Percentiles rank a stretch among this genome's conserved stretches.
These are phyloP conservation scores for Percina caprodes DNA, from an alignment of 2,113 vertebrate species.

Conservation along the genomic window DNA sequence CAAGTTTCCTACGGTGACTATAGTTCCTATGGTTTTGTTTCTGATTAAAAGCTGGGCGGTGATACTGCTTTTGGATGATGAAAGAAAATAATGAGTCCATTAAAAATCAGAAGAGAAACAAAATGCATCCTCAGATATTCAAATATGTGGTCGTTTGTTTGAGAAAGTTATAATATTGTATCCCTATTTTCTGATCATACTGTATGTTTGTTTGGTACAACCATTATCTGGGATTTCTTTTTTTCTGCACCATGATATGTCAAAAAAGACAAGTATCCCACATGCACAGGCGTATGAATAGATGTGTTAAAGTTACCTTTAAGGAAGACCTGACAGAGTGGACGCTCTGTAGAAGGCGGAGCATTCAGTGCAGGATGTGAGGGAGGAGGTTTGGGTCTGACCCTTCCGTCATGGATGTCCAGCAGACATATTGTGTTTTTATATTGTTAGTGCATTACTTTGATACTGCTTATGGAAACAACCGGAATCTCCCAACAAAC, in stretches of 20 bases:
- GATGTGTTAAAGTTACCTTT: conserved; percentile 52
- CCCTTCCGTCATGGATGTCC: conserved; percentile 49
- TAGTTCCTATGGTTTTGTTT: conserved; percentile 42
- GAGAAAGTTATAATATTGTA: neutral
- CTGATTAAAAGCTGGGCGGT: conserved; percentile 46
- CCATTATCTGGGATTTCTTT: neutral
- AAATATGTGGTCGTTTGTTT: neutral
- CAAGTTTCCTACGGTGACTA: conserved; percentile 49
- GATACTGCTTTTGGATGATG: conserved; percentile 41
- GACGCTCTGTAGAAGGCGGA: conserved; percentile 41
- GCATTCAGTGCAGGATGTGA: conserved; percentile 71
- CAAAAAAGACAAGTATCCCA: conserved; percentile 9
- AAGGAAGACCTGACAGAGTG: conserved; percentile 55
- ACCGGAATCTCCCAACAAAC: neutral
- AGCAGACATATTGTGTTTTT: conserved; percentile 55
- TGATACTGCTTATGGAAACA: neutral
- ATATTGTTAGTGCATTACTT: neutral
- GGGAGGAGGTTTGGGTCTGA: conserved; percentile 60
- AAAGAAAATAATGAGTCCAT: conserved; percentile 13
- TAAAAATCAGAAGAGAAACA: conserved; percentile 4
- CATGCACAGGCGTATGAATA: conserved; percentile 40
- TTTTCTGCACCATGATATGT: neutral
- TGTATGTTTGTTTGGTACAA: neutral
- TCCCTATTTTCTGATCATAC: neutral
- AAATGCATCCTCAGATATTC: conserved; percentile 12